These are phyloP conservation scores for Mantis religiosa DNA, from an alignment of 2,888 invertebrate genomes.

Conservation along the genomic window DNA sequence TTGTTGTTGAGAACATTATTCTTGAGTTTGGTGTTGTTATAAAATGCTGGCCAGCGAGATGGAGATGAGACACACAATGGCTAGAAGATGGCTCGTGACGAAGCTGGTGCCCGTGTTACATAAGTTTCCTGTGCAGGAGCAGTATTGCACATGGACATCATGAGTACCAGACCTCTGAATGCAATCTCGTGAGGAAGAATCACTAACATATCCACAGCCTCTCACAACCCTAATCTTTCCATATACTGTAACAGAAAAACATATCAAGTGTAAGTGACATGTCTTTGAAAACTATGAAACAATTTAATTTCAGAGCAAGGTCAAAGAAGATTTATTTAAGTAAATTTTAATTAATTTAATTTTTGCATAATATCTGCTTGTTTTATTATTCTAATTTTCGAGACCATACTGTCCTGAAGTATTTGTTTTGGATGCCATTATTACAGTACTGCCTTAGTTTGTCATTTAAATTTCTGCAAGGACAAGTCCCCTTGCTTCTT, in stretches of 20 bases:
- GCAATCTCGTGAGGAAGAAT: conserved; percentile 54
- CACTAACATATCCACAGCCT: conserved; percentile 67
- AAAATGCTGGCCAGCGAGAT: conserved; percentile 11
- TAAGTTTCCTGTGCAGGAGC: conserved; percentile 70
- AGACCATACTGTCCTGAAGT: too few relatives aligned
- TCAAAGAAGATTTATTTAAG: too few relatives aligned
- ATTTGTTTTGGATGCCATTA: too few relatives aligned
- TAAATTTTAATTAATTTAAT: too few relatives aligned
- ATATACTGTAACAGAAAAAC: conserved; percentile 57
- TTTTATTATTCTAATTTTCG: too few relatives aligned
- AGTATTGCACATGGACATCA: conserved; percentile 69
- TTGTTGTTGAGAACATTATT: neutral
- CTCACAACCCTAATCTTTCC: conserved; percentile 73
- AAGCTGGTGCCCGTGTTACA: conserved; percentile 57
- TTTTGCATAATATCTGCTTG: too few relatives aligned
- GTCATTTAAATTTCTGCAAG: too few relatives aligned
- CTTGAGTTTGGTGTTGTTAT: conserved; percentile 16
- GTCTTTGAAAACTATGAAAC: too few relatives aligned
- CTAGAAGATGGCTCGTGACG: neutral
- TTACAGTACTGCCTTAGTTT: too few relatives aligned
- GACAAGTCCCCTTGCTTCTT: too few relatives aligned
- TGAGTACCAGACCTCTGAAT: conserved; percentile 68
- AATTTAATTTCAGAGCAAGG: too few relatives aligned
- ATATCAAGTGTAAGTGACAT: neutral
- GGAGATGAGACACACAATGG: neutral